Evolutionary conservation across 2,113 vertebrate genomes (phyloP).

Genomic region (Lepus europaeus): DNA sequence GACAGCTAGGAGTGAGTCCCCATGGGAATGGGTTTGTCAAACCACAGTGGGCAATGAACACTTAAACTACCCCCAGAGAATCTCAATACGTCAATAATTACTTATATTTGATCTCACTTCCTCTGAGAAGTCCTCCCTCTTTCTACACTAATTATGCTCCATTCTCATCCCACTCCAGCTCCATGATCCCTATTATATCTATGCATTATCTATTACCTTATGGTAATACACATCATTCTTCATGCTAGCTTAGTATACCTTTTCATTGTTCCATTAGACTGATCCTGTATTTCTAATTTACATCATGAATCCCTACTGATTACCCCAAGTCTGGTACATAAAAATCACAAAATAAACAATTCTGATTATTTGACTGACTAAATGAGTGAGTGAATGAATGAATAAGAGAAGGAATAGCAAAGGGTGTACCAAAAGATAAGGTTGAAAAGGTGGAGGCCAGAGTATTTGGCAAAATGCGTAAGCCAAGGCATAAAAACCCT

Average conservation of each 20-base stretch:
- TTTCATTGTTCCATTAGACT: slow-evolving; percentile 11
- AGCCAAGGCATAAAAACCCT: background rate
- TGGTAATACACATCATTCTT: background rate
- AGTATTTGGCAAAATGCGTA: background rate
- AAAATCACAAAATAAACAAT: slow-evolving; percentile 38
- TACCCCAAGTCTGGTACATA: background rate
- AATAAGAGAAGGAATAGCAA: background rate
- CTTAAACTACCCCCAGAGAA: background rate
- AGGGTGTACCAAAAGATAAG: background rate
- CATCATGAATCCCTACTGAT: background rate
- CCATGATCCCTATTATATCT: background rate
- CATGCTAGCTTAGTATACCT: background rate
- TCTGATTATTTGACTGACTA: background rate
- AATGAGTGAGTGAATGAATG: background rate
- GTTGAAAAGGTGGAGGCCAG: background rate
- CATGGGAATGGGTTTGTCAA: background rate
- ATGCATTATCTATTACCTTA: background rate
- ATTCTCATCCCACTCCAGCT: background rate
- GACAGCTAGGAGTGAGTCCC: background rate
- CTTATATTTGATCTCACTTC: slow-evolving; percentile 9
- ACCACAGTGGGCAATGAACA: background rate
- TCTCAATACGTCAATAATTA: background rate
- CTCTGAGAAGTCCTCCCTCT: background rate
- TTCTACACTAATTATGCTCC: background rate
- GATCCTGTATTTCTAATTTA: background rate